Base-by-base conservation (phyloP, 2,797 vertebrate species). In the Pangasius mekongensis region DNA sequence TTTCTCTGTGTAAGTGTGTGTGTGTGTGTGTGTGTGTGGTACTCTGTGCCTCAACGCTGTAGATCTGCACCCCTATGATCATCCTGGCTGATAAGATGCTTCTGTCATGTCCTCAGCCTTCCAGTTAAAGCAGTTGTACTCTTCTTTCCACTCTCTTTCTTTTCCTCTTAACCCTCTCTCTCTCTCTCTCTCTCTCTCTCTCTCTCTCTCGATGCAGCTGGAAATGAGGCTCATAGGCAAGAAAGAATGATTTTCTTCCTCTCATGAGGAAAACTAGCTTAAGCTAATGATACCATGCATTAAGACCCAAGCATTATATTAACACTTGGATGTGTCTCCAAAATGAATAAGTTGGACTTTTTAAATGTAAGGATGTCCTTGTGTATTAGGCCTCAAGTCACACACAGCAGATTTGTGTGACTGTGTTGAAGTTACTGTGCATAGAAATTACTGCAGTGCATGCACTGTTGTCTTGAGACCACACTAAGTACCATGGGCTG, bases 41-140 rank as follows among this genome's bases (percentile, higher is more conserved):
- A 78, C 69, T 88, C 33, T 88, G 52, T 52, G 52, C 76, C 58
- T 78, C 84, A 73, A 3, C 62, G 89, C 88, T 90, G 77, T 80
- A 30, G 88, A 89, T 84, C 86, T 66, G 89, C 85, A 91, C 88
- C 86, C 87, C 49, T 88, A 84, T 89, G 88, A 92, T 89, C 58
- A 47, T 84, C 88, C 64, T 3, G n/a, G 64, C 85, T 62, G 90
- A 92, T 92, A 91, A 90, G 91, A 83, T 18, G n/a, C 76, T 69
- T n/a, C 56, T 86, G 85, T 90, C 90, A 86, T 91, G 87, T 91
- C 64, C 83, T 83, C 66, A 64, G 73, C 69, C 30, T 89, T 84
- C 71, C 76, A 74, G 69, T 90, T 89, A 71, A 71, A 89, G 85
- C 66, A n/a, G 67, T 80, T 78, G 85, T 73, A 66, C 64, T 86